Evolutionary conservation across 2,888 invertebrate species (phyloP).

Genomic region (Drosophila greeni): DNA sequence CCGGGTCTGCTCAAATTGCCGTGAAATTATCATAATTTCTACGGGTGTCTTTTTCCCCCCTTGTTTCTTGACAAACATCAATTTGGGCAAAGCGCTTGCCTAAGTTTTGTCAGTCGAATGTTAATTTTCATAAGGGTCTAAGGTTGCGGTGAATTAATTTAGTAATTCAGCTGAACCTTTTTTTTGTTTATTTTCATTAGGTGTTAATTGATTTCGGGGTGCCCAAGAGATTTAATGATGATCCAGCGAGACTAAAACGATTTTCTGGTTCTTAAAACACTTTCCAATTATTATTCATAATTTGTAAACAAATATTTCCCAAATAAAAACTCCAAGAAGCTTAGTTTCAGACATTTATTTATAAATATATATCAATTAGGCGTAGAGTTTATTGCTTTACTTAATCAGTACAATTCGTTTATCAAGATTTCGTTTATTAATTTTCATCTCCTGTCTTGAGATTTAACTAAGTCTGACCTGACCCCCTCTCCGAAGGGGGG

Average conservation of each 20-base stretch:
- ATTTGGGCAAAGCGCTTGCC: constrained; percentile 38
- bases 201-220: constrained; percentile 19
- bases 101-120: constrained; percentile 24
- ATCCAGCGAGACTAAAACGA: neutral
- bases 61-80: constrained; percentile 58
- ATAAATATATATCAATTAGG: constrained; percentile 57
- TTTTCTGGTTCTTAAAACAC: neutral
- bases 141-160: constrained; percentile 9
- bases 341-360: constrained; percentile 50
- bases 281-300: neutral
- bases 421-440: constrained; percentile 51
- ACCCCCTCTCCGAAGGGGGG: constrained; percentile 28
- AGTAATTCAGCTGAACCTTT: neutral
- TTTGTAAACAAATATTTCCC: neutral
- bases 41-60: constrained; percentile 16
- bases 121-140: constrained; percentile 16
- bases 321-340: neutral
- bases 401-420: constrained; percentile 77
- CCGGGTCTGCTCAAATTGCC: constrained; percentile 47
- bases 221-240: constrained; percentile 1
- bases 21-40: constrained; percentile 67
- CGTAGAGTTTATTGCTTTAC: constrained; percentile 70
- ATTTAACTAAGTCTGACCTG: constrained; percentile 43
- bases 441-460: constrained; percentile 38
- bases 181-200: neutral